Evolutionary conservation across 2,797 vertebrate species (phyloP).

Genomic region (Cryptoprocta ferox): DNA sequence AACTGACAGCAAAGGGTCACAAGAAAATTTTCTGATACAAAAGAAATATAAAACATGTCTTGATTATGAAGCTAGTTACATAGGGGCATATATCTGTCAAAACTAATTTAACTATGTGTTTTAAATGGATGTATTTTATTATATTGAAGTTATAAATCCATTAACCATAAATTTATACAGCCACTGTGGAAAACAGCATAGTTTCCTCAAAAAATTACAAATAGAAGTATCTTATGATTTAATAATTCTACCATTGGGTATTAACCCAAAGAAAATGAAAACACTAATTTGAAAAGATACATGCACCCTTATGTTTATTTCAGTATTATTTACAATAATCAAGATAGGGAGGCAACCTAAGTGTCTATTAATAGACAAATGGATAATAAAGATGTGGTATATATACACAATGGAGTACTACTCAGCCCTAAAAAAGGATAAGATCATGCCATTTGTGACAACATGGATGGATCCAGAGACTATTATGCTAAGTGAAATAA

Average conservation of each 20-base stretch:
- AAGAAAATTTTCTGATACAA: background rate
- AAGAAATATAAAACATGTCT: background rate
- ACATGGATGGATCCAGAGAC: background rate
- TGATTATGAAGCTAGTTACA: background rate
- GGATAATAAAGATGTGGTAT: background rate
- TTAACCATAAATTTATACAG: background rate
- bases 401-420: background rate
- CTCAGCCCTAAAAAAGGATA: background rate
- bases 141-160: background rate
- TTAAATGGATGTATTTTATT: background rate
- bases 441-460: background rate
- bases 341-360: background rate
- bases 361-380: background rate
- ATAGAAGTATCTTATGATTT: background rate
- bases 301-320: background rate
- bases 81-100: background rate
- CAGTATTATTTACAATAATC: background rate
- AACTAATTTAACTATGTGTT: background rate
- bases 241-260: background rate
- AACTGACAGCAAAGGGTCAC: background rate
- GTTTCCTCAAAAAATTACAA: background rate
- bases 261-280: background rate
- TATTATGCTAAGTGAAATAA: background rate
- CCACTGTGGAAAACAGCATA: background rate
- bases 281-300: background rate